These are phyloP conservation scores for Podabrus alpinus DNA, from an alignment of 2,888 invertebrate genomes.

Conservation along the genomic window DNA sequence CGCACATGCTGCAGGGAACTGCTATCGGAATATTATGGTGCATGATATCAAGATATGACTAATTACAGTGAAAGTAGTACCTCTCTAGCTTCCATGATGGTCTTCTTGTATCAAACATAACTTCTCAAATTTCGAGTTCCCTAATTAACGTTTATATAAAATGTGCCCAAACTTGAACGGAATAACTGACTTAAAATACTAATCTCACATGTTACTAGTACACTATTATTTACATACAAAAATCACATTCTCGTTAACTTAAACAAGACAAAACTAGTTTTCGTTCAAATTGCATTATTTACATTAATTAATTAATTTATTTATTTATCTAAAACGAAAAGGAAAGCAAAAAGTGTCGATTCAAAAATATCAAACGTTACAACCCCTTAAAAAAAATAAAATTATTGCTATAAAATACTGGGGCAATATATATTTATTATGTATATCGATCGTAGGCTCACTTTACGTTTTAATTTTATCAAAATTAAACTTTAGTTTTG, in stretches of 20 bases:
- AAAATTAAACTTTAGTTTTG: not conserved
- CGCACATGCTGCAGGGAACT: slow-evolving; percentile 27
- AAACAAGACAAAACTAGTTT: slow-evolving; percentile 33
- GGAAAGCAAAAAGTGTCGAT: not conserved
- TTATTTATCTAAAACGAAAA: not conserved
- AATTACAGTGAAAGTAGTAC: slow-evolving; percentile 45
- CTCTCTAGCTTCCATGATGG: slow-evolving; percentile 21
- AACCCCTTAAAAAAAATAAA: not conserved
- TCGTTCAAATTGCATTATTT: not conserved
- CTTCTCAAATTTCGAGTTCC: slow-evolving; percentile 30
- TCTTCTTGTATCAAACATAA: slow-evolving; percentile 1
- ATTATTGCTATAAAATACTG: not conserved
- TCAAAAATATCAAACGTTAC: not conserved
- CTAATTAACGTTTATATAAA: slow-evolving; percentile 40
- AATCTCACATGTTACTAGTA: slow-evolving; percentile 40
- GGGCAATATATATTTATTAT: not conserved
- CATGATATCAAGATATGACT: slow-evolving; percentile 43
- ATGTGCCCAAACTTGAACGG: slow-evolving; percentile 45
- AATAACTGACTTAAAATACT: slow-evolving; percentile 33
- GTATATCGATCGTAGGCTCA: not conserved
- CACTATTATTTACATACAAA: slow-evolving; percentile 40
- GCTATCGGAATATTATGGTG: slow-evolving; percentile 22
- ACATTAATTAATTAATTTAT: not conserved
- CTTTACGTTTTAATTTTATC: not conserved
- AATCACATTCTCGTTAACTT: slow-evolving; percentile 23